phyloP scores from a whole-genome alignment of 2,113 vertebrate genomes.

The Thunnus maccoyii region DNA sequence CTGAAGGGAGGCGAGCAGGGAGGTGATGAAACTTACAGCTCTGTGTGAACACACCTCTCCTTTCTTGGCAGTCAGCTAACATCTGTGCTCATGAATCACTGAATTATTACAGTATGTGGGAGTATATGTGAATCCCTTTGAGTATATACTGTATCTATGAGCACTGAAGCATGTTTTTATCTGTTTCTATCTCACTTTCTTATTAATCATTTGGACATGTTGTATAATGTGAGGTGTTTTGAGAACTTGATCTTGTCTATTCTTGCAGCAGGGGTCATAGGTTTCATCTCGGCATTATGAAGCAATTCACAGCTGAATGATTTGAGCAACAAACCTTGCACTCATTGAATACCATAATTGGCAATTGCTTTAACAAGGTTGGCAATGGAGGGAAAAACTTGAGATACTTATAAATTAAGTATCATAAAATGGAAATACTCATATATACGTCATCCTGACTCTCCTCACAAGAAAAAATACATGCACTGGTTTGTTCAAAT shows the following conservation, averaged over 20 bases:
- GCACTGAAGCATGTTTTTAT: constrained; percentile 10
- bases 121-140: constrained; percentile 5
- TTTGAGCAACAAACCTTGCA: background rate
- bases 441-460: no score
- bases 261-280: background rate
- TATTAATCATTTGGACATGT: constrained; percentile 40
- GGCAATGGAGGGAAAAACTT: background rate
- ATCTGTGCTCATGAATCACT: constrained; percentile 41
- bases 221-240: constrained; percentile 9
- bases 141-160: background rate
- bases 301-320: background rate
- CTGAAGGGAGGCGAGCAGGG: constrained; percentile 2
- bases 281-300: background rate
- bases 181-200: background rate
- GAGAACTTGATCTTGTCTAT: background rate
- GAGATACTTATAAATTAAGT: no score
- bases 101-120: constrained; percentile 34
- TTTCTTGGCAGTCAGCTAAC: constrained; percentile 50
- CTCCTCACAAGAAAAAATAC: no score
- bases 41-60: constrained; percentile 32
- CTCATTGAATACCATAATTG: background rate
- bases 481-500: no score
- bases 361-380: background rate
- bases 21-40: constrained; percentile 43
- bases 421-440: no score